Percentiles rank a stretch among this genome's conserved stretches.
Conservation (phyloP, 2,797 vertebrate genomes). For the Loriculus beryllinus region DNA sequence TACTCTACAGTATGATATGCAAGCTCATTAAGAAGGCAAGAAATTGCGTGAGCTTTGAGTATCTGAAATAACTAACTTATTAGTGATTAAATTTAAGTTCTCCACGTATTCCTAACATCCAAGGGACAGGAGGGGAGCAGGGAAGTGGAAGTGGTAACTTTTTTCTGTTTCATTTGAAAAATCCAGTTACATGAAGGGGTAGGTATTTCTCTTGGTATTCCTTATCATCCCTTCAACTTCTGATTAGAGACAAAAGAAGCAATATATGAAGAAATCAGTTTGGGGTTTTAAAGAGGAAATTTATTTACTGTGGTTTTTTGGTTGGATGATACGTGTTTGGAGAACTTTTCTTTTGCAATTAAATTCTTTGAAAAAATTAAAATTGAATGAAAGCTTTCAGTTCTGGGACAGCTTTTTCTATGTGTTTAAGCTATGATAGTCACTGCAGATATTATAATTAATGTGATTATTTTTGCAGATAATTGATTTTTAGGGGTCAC, state of each 20-base stretch:
- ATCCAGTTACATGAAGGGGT: not conserved
- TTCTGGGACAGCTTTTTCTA: not conserved
- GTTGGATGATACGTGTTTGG: not conserved
- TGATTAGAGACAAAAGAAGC: not conserved
- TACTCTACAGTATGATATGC: fast-evolving
- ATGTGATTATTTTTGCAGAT: not conserved
- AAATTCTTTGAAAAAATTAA: not conserved
- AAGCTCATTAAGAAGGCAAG: not conserved
- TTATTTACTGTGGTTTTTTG: not conserved
- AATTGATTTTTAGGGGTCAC: not conserved
- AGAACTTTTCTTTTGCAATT: not conserved
- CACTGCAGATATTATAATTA: not conserved
- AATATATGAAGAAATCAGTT: not conserved
- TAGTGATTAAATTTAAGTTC: not conserved
- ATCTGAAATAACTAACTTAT: not conserved
- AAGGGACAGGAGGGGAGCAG: not conserved
- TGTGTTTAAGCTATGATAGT: not conserved
- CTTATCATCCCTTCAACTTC: not conserved
- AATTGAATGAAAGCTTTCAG: not conserved
- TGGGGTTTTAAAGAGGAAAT: not conserved
- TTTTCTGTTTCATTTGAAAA: not conserved
- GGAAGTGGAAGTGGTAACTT: not conserved
- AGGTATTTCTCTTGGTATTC: not conserved
- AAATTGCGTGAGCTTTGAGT: not conserved
- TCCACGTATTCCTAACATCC: not conserved